Conservation (phyloP, 2,797 vertebrate species). For the Pantherophis vulpinus region DNA sequence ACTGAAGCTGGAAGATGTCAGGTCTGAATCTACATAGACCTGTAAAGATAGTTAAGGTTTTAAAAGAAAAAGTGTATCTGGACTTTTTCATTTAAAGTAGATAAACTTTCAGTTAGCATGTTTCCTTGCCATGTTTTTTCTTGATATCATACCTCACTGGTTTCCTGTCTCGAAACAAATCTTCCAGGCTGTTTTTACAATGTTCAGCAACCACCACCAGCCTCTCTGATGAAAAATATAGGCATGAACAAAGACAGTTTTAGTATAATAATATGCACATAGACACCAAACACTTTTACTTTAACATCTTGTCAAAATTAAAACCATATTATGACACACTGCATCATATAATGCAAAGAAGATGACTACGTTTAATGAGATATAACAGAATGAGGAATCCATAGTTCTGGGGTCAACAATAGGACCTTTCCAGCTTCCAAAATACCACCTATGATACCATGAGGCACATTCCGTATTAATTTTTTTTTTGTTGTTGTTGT, state of each 20-base stretch:
- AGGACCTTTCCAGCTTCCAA: neutral
- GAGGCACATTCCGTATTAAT: neutral
- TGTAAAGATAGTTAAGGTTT: slow-evolving; percentile 27
- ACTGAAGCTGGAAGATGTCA: slow-evolving; percentile 10
- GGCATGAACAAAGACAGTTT: slow-evolving; percentile 8
- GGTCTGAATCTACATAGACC: slow-evolving; percentile 12
- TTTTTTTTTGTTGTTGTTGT: neutral
- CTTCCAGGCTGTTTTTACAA: slow-evolving; percentile 85
- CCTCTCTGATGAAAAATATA: slow-evolving; percentile 75
- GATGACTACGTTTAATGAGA: neutral
- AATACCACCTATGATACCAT: neutral
- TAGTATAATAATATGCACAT: neutral
- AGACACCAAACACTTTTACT: slow-evolving; percentile 20
- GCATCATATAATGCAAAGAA: slow-evolving; percentile 23
- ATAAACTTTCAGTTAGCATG: slow-evolving; percentile 15
- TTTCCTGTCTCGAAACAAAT: slow-evolving; percentile 82
- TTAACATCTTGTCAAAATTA: neutral
- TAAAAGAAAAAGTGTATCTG: slow-evolving; percentile 27
- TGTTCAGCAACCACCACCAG: slow-evolving; percentile 95
- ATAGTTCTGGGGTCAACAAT: neutral
- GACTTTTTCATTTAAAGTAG: slow-evolving; percentile 26
- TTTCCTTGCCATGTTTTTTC: slow-evolving; percentile 8
- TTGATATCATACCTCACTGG: slow-evolving; percentile 78
- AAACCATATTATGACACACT: neutral
- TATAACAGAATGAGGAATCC: neutral